Evolutionary conservation across 2,888 invertebrate species (phyloP).

Genomic region (Agonopterix alstromeriana): DNA sequence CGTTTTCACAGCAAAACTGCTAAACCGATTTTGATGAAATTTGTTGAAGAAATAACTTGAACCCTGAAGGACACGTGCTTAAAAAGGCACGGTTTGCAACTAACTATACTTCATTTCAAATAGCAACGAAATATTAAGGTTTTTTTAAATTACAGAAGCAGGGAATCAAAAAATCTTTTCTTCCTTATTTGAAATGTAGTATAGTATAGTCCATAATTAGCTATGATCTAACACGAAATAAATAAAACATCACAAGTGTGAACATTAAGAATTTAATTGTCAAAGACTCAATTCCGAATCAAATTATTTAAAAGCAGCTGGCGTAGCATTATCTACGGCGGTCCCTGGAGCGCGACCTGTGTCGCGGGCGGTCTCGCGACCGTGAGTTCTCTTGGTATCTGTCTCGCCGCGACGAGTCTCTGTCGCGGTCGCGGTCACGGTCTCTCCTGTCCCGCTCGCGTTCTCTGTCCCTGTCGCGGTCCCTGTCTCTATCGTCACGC

Average conservation of each 20-base stretch:
- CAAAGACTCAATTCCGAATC: constrained; percentile 31
- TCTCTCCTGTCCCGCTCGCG: constrained; percentile 36
- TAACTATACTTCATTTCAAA: too few species aligned
- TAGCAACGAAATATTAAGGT: too few species aligned
- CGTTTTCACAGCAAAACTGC: too few species aligned
- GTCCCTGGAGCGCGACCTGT: constrained; percentile 54
- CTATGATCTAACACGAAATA: background rate
- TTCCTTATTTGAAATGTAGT: too few species aligned
- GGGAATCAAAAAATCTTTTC: too few species aligned
- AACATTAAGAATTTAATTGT: constrained; percentile 48
- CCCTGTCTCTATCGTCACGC: constrained; percentile 27
- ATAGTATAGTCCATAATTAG: too few species aligned
- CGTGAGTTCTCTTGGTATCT: constrained; percentile 33
- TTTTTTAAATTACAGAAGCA: too few species aligned
- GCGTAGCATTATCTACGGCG: constrained; percentile 59
- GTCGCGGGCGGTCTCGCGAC: constrained; percentile 40
- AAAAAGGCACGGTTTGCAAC: too few species aligned
- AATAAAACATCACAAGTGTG: constrained; percentile 11
- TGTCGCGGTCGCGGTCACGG: constrained; percentile 8
- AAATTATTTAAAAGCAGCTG: constrained; percentile 5
- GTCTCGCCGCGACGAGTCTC: constrained; percentile 11
- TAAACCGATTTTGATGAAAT: too few species aligned
- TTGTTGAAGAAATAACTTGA: too few species aligned
- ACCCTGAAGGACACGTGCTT: too few species aligned
- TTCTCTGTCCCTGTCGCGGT: constrained; percentile 42